Evolutionary conservation across 1,140 invertebrate genomes (phyloP).

Genomic region (Brachionus calyciflorus): DNA sequence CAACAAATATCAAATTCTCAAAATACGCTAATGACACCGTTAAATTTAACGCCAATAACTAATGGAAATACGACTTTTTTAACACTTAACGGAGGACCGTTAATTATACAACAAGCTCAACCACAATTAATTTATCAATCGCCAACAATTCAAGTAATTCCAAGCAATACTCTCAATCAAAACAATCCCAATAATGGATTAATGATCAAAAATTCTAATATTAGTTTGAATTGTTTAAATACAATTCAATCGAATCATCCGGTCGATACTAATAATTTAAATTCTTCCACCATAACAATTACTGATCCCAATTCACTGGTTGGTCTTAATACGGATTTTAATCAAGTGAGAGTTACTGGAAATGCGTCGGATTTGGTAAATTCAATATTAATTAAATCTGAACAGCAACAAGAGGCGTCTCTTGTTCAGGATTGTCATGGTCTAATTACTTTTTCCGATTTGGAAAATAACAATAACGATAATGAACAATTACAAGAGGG

Average conservation of each 20-base stretch:
- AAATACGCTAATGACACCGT: neutral
- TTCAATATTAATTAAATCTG: slow-evolving; percentile 16
- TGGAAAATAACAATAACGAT: slow-evolving; percentile 30
- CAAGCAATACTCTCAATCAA: slow-evolving; percentile 2
- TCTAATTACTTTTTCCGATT: slow-evolving; percentile 25
- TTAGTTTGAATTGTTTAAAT: slow-evolving; percentile 23
- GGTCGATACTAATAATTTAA: neutral
- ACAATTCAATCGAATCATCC: slow-evolving; percentile 9
- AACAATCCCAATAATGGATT: neutral
- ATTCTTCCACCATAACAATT: neutral
- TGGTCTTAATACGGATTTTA: slow-evolving; percentile 11
- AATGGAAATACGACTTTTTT: slow-evolving; percentile 29
- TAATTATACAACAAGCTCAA: slow-evolving; percentile 3
- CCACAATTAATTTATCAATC: slow-evolving; percentile 19
- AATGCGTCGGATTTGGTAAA: slow-evolving; percentile 8
- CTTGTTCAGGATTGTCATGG: slow-evolving; percentile 31
- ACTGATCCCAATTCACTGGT: slow-evolving; percentile 1
- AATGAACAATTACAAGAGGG: neutral
- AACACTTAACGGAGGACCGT: neutral
- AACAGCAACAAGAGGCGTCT: slow-evolving; percentile 14
- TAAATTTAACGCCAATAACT: neutral
- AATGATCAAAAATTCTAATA: slow-evolving; percentile 34
- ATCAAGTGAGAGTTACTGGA: neutral
- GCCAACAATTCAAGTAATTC: neutral
- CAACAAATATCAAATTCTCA: slow-evolving; percentile 16